Percentiles rank a stretch among this genome's conserved stretches.
Evolutionary conservation across 2,113 vertebrate species (phyloP).

Genomic region (Ploceus nigricollis): DNA sequence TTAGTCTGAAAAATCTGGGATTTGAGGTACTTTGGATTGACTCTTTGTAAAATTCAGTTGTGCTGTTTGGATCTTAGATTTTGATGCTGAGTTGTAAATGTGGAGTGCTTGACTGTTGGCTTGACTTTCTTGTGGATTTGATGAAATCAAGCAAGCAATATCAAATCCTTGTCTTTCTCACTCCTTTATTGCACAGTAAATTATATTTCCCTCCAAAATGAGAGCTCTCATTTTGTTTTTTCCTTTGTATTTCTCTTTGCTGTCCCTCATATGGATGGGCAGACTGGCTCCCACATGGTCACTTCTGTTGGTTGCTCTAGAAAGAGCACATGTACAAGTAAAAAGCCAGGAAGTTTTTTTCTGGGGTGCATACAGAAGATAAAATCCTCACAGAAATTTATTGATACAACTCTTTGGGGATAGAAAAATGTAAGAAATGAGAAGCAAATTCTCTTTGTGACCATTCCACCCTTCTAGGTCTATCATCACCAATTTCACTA

Average conservation of each 20-base stretch:
- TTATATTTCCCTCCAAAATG: background rate
- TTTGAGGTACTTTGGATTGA: background rate
- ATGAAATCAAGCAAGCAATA: background rate
- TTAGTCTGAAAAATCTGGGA: background rate
- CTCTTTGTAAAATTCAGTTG: background rate
- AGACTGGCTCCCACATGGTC: background rate
- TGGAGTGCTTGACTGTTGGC: background rate
- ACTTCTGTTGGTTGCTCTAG: background rate
- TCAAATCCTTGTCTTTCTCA: background rate
- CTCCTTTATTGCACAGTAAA: background rate
- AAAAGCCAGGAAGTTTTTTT: background rate
- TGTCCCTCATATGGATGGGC: background rate
- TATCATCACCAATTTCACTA: background rate
- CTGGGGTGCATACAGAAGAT: accelerated
- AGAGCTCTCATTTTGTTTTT: background rate
- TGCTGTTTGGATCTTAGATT: background rate
- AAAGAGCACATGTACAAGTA: background rate
- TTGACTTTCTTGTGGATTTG: background rate
- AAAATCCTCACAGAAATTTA: background rate
- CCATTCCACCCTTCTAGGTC: background rate
- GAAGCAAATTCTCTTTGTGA: background rate
- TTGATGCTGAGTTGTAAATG: background rate
- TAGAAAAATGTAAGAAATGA: background rate
- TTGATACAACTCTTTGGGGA: background rate
- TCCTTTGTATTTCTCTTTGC: background rate